A percentile compares a stretch with the other conserved stretches of the same genome.
phyloP scores from a whole-genome alignment of 2,797 vertebrate species.

The Sylvilagus floridanus region DNA sequence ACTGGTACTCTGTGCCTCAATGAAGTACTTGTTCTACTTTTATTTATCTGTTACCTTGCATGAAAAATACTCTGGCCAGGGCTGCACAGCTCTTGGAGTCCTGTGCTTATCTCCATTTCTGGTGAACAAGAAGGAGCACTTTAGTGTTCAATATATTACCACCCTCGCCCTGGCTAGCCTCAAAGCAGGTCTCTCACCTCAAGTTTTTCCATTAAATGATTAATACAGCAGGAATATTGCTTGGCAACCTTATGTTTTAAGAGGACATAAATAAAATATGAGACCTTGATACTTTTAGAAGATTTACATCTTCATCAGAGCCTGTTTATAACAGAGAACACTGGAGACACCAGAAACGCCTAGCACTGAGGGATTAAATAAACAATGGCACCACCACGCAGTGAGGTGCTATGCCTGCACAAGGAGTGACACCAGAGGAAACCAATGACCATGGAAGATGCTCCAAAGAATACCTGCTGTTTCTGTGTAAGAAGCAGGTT shows the following conservation, averaged over 20 bases:
- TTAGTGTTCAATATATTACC: neutral
- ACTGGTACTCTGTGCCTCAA: conserved; percentile 25
- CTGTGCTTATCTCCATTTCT: neutral
- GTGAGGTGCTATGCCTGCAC: neutral
- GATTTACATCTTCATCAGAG: conserved; percentile 46
- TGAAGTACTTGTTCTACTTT: conserved; percentile 32
- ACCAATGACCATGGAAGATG: conserved; percentile 20
- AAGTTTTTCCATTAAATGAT: conserved; percentile 45
- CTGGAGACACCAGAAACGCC: conserved; percentile 47
- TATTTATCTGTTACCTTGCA: neutral
- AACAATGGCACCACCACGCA: neutral
- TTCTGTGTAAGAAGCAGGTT: conserved; percentile 51
- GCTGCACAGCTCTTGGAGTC: neutral
- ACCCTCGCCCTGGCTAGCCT: neutral
- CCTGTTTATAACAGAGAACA: conserved; percentile 66
- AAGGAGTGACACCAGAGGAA: neutral
- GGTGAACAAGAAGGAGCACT: neutral
- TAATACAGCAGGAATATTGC: conserved; percentile 3
- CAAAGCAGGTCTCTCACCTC: neutral
- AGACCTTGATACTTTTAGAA: conserved; percentile 43
- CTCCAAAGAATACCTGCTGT: neutral
- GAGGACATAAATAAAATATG: conserved; percentile 64
- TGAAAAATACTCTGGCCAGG: conserved; percentile 35
- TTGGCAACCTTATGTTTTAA: conserved; percentile 21
- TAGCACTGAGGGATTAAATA: conserved; percentile 56